Evolutionary conservation across 2,113 vertebrate genomes (phyloP), one percentile per base, ranked within the genome.

Genomic region (Aphyosemion australe): DNA sequence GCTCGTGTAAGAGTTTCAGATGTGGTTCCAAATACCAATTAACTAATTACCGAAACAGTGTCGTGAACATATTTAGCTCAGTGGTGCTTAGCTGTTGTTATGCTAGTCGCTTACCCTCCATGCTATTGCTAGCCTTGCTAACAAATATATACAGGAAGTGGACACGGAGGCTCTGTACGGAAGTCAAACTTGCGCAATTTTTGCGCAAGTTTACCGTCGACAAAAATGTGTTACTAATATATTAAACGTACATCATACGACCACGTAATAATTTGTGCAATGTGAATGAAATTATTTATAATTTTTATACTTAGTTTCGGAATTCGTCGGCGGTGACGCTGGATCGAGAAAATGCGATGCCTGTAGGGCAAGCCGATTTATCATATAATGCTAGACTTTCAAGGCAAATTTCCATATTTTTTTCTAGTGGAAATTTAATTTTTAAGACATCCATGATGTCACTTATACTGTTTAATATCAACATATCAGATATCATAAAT

Each of bases 281-380:
- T n/a, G 5, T 21, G 1, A 31, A 13, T 26, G 12, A 13, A 6
- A 16, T 53, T 3, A 11, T 26, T 18, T 14, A 7, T 31, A 15
- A 43, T 59, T 0, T 59, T 7, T 32, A 5, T 14, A 5, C 2
- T 1, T 14, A 13, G 0, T 12, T 0, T 0, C 10, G 76, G 80
- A 86, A 87, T 66, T 83, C 31, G 70, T 82, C 56, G 8, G 0
- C 18, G 45, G 2, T 88, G 80, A 90, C 86, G 83, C 59, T 5
- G 3, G 8, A 12, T 55, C 64, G 60, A 65, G 78, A 90, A 90
- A 90, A 26, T 26, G 26, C 26, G 91, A 89, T 90, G 92, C 87
- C 62, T 82, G 0, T 11, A 2, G 3, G n/a, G 46, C 46, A 48
- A 48, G 46, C 46, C 46, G n/a, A 48, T 12, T 19, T 19, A 19